Conservation (phyloP, 2,797 vertebrate species). For the Spizella passerina region DNA sequence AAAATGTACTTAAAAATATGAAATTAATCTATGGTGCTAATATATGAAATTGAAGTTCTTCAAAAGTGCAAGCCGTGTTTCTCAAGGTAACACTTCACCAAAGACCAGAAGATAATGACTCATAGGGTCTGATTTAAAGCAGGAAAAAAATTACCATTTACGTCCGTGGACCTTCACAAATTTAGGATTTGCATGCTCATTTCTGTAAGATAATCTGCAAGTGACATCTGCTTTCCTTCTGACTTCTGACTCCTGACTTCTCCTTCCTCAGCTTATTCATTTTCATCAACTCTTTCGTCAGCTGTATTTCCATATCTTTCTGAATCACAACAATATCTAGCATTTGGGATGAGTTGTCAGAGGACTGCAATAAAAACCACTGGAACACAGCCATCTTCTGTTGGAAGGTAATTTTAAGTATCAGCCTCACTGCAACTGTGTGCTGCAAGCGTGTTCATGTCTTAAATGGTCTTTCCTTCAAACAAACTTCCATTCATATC, state of each 20-base stretch:
- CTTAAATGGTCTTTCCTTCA: not conserved
- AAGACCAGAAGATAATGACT: not conserved
- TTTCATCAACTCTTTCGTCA: rapidly evolving
- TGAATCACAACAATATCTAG: not conserved
- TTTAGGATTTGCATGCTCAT: not conserved
- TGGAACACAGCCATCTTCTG: not conserved
- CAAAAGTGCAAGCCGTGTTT: not conserved
- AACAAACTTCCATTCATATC: not conserved
- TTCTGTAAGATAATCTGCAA: not conserved
- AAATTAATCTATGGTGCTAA: not conserved
- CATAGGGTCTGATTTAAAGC: not conserved
- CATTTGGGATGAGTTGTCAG: not conserved
- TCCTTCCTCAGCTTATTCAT: not conserved
- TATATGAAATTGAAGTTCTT: not conserved
- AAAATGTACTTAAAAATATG: rapidly evolving
- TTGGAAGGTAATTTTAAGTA: not conserved
- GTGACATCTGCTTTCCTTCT: not conserved
- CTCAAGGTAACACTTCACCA: not conserved
- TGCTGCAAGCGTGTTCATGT: not conserved
- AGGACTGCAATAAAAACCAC: not conserved
- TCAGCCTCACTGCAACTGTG: not conserved
- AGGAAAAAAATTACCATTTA: not conserved
- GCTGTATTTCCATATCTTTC: not conserved
- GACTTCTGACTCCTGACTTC: not conserved
- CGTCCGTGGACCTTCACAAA: not conserved